Conservation (phyloP, 2,888 invertebrate species). For the Zygaena filipendulae region DNA sequence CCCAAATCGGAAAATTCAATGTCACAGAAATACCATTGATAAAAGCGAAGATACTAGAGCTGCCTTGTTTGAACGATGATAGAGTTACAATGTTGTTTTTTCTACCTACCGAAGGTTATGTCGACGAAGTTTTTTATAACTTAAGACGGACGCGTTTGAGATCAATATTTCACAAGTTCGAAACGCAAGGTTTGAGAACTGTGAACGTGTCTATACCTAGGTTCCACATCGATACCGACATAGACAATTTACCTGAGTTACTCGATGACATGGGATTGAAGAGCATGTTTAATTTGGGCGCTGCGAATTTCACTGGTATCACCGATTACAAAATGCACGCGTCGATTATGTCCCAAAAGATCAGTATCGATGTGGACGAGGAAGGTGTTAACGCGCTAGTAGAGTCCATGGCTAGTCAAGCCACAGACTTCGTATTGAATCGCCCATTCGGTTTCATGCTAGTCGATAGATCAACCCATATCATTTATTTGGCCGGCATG, state of each 20-base stretch:
- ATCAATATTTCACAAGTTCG: conserved; percentile 31
- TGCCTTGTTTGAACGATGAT: conserved; percentile 25
- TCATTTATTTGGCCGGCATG: conserved; percentile 40
- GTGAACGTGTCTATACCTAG: conserved; percentile 36
- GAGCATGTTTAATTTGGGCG: conserved; percentile 34
- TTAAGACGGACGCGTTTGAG: conserved; percentile 27
- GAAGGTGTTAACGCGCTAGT: conserved; percentile 26
- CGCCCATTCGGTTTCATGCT: conserved; percentile 39
- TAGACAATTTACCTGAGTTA: conserved; percentile 36
- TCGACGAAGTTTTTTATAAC: conserved; percentile 30
- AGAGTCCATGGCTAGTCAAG: conserved; percentile 20
- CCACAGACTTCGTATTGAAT: conserved; percentile 28
- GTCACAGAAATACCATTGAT: conserved; percentile 25
- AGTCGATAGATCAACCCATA: conserved; percentile 33
- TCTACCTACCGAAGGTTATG: conserved; percentile 24
- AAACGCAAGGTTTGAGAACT: conserved; percentile 18
- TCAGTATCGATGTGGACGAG: conserved; percentile 35
- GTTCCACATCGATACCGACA: conserved; percentile 29
- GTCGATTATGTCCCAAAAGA: conserved; percentile 35
- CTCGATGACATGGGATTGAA: conserved; percentile 41
- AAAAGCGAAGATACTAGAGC: conserved; percentile 32
- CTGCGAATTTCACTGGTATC: conserved; percentile 32
- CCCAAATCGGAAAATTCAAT: conserved; percentile 30
- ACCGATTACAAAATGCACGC: conserved; percentile 31
- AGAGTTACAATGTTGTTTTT: conserved; percentile 36